Base-by-base conservation (phyloP, 2,113 vertebrate genomes). In the Pseudopodoces humilis region DNA sequence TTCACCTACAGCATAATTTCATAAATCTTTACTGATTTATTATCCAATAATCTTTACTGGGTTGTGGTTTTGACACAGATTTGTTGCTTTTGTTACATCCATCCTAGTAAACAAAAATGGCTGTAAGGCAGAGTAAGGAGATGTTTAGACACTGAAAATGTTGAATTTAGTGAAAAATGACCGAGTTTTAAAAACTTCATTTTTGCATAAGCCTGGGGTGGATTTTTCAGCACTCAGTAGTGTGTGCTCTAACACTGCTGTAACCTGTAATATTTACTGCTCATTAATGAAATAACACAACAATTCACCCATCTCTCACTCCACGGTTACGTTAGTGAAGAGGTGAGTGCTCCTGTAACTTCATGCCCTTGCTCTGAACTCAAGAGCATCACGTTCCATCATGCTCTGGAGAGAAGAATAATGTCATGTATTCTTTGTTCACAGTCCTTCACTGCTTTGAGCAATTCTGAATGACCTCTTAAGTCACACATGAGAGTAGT, bases 81-180 rank as follows among this genome's bases (percentile, higher is more conserved):
- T 49, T 81, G 63, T 80, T 76, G 31, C 70, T 86, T 86, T 96
- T 95, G 68, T 72, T 49, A 39, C n/a, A 82, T 77, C 72, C 47
- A 77, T 31, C 69, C 44, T 89, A 76, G 46, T 59, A 35, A 81
- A 60, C 41, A 91, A 6, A 92, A 96, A 88, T 72, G 74, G 52
- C 62, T 78, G 81, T 81, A 92, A 86, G 88, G 92, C 82, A 95
- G 67, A 50, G 52, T 79, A 86, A 76, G 55, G 27, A 60, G 27
- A 59, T 92, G 69, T 89, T 95, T 76, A 96, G 92, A 93, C 74
- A 96, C 44, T 86, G 92, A 83, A 96, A 93, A 81, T 78, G 86
- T 88, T 95, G 83, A 87, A 94, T 96, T 82, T 94, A 90, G 76
- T 95, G 93, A 95, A 96, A 97, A 97, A 96, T 84, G 58, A 80